Conservation (phyloP, 2,113 vertebrate genomes). For the Gymnorhina tibicen region DNA sequence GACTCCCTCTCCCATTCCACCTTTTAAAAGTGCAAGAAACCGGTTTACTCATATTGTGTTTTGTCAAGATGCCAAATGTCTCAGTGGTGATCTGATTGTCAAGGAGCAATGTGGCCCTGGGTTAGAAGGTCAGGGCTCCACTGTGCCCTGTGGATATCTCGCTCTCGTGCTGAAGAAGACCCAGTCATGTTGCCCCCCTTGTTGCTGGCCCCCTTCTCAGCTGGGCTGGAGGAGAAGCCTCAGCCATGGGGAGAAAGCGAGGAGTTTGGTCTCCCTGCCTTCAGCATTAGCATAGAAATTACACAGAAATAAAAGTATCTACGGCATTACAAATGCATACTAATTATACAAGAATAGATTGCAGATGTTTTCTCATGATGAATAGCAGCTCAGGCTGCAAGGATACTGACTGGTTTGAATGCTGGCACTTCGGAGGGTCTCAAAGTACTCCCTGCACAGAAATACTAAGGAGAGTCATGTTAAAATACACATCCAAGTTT, state of each 20-base stretch:
- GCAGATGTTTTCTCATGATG: not conserved
- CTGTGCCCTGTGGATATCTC: not conserved
- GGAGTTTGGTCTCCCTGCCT: not conserved
- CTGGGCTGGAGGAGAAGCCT: not conserved
- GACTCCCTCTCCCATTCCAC: fast-evolving
- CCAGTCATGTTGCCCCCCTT: no score
- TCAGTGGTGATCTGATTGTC: not conserved
- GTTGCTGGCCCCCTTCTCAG: not conserved
- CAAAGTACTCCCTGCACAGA: not conserved
- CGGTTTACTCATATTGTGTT: not conserved
- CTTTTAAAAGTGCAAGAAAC: not conserved
- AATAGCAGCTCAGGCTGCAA: not conserved
- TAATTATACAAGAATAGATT: not conserved
- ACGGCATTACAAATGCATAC: not conserved
- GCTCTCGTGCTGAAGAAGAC: not conserved
- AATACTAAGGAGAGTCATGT: not conserved
- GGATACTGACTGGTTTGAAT: not conserved
- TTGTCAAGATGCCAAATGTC: not conserved
- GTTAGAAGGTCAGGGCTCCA: not conserved
- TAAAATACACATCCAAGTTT: not conserved
- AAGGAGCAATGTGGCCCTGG: not conserved
- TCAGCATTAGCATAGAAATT: not conserved
- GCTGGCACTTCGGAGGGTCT: not conserved
- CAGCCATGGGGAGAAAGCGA: fast-evolving
- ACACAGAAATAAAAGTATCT: not conserved